Base-by-base conservation (phyloP, 2,797 vertebrate genomes). In the Hippopotamyrus pictus region DNA sequence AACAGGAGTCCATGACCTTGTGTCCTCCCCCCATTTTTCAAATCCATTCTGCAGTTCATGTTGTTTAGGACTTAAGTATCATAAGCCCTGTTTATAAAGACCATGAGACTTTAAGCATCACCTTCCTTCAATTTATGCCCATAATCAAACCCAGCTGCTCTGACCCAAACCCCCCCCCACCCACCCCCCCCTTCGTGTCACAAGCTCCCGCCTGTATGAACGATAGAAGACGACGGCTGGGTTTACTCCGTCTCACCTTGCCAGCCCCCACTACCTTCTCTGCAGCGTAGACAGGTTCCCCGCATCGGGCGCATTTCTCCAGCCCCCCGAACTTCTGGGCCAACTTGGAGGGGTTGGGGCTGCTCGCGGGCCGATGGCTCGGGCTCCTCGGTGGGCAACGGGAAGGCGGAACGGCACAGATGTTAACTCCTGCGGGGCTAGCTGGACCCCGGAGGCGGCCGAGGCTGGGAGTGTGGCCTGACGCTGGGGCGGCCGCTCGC, bases 211-310 rank as follows among this genome's bases (percentile, higher is more conserved):
- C 25, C 65, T 14, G 3, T 12, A 73, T 14, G 29, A 73, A 33
- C 11, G 12, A 12, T 5, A 33, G 29, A 2, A 86, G 11, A 17
- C 1, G 22, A 19, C 79, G 0, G 1, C 69, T 11, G 41, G 44
- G 29, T 9, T 8, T n/a, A 9, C 33, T 5, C 37, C 14, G 3
- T 41, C 41, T 85, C 50, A 99, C 98, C 97, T 99, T 99, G 54
- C 98, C 98, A 0, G 98, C 98, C 14, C 98, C 98, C 91, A 98
- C 97, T 76, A 99, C 94, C 96, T 98, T 99, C 94, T 99, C 98
- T 0, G 98, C 98, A 0, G 98, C 98, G 0, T 97, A 99, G 12
- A 99, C 98, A 0, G 97, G 96, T 92, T 98, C 97, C 0, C 97
- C 97, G 89, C 98, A 99, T 59, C 98, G 95, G 0, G 96, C 96